Percentiles rank a stretch among this genome's conserved stretches.
Evolutionary conservation across 2,797 vertebrate species (phyloP).

Genomic region (Telmatherina bonti): DNA sequence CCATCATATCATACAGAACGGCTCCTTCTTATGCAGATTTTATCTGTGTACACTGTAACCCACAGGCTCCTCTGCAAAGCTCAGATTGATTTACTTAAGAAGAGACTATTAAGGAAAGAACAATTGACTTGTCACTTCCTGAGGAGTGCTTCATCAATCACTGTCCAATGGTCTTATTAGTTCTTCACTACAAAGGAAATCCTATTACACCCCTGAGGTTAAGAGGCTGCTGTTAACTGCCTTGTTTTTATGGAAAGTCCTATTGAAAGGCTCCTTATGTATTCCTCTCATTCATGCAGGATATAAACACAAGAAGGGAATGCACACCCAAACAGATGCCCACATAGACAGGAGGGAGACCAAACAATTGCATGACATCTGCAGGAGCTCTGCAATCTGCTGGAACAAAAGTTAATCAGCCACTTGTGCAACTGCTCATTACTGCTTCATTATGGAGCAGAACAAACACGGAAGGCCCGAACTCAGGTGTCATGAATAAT

Average conservation of each 20-base stretch:
- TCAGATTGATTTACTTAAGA: conserved; percentile 79
- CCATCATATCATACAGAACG: neutral
- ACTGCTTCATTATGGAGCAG: conserved; percentile 68
- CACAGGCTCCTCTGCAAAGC: conserved; percentile 34
- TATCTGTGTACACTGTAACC: conserved; percentile 15
- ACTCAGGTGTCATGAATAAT: too few species aligned
- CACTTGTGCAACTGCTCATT: conserved; percentile 70
- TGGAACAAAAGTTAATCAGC: conserved; percentile 69
- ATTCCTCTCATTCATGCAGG: conserved; percentile 17
- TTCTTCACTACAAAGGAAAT: conserved; percentile 67
- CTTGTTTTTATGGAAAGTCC: conserved; percentile 48
- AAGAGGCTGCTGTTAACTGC: conserved; percentile 42
- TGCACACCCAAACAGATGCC: conserved; percentile 1
- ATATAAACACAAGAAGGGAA: conserved; percentile 28
- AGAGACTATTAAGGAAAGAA: conserved; percentile 83
- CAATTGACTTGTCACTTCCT: conserved; percentile 80
- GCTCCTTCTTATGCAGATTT: conserved; percentile 21
- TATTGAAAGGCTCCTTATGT: conserved; percentile 42
- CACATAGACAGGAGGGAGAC: conserved; percentile 39
- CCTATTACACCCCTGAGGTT: conserved; percentile 60
- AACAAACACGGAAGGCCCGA: conserved; percentile 34
- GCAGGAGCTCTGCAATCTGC: conserved; percentile 38
- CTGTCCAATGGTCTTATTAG: conserved; percentile 78
- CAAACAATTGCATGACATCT: conserved; percentile 64
- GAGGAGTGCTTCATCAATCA: conserved; percentile 79